These are phyloP conservation scores for Phymatocera aterrima DNA, from an alignment of 2,888 invertebrate species.

Conservation along the genomic window DNA sequence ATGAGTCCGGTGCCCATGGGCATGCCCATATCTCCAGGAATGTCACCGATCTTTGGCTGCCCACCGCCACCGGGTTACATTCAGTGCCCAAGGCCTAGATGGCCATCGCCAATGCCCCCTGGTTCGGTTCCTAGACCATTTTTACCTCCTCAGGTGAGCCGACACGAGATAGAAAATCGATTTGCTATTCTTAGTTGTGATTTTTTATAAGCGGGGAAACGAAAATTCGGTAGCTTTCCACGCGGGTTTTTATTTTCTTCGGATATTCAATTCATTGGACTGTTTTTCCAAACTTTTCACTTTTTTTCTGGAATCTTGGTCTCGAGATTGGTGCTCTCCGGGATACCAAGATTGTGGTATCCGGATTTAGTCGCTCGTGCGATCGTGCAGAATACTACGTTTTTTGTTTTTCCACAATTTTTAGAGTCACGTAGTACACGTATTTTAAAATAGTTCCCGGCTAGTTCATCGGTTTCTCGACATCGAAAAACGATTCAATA, in stretches of 20 bases:
- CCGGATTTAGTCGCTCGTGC: too few relatives aligned
- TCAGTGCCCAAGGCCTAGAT: constrained; percentile 82
- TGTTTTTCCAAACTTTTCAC: too few relatives aligned
- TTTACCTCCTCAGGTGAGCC: constrained; percentile 76
- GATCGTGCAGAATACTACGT: too few relatives aligned
- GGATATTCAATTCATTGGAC: too few relatives aligned
- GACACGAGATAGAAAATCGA: neutral
- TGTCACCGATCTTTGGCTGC: constrained; percentile 76
- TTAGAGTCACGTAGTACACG: neutral
- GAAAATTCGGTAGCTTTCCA: too few relatives aligned
- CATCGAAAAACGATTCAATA: neutral
- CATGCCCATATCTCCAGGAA: constrained; percentile 82
- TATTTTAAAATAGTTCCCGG: too few relatives aligned
- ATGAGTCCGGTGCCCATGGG: constrained; percentile 78
- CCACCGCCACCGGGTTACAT: constrained; percentile 74
- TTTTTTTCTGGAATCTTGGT: too few relatives aligned
- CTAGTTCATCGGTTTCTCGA: neutral
- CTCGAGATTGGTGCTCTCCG: too few relatives aligned
- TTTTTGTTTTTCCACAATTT: neutral
- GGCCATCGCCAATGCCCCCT: constrained; percentile 78
- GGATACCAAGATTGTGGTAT: too few relatives aligned
- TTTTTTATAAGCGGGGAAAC: too few relatives aligned
- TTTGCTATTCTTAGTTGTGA: too few relatives aligned
- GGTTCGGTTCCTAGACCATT: constrained; percentile 75
- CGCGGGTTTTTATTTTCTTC: too few relatives aligned